Percentiles rank a stretch among this genome's conserved stretches.
Conservation (phyloP, 2,797 vertebrate genomes). For the Spinibarbus caldwelli region DNA sequence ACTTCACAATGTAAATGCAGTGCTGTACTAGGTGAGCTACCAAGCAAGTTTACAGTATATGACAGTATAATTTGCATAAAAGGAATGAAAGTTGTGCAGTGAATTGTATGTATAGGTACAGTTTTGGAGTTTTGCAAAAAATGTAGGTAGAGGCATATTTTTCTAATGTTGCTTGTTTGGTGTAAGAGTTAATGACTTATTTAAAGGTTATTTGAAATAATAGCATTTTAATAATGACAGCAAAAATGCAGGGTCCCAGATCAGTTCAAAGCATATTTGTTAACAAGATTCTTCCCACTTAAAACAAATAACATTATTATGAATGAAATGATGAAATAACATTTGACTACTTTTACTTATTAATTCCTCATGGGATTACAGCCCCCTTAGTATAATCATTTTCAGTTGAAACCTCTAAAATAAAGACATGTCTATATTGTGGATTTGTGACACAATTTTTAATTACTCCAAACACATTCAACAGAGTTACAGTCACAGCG, state of each 20-base stretch:
- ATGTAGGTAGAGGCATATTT: neutral
- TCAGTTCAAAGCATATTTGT: neutral
- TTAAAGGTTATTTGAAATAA: neutral
- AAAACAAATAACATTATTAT: neutral
- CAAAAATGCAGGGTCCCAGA: neutral
- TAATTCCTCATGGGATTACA: neutral
- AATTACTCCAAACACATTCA: neutral
- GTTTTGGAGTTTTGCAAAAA: neutral
- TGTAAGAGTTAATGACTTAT: neutral
- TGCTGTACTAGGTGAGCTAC: no score
- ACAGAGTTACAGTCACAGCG: constrained; percentile 91
- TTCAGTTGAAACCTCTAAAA: neutral
- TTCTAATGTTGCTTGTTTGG: neutral
- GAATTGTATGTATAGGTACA: neutral
- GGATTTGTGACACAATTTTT: neutral
- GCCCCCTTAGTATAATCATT: neutral
- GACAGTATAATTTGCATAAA: no score
- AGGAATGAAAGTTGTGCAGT: neutral
- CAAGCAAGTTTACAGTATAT: no score
- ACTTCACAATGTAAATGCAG: no score
- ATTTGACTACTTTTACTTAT: neutral
- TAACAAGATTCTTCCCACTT: neutral
- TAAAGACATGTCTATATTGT: neutral
- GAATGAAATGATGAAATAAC: neutral
- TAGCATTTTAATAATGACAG: neutral